Conservation (phyloP, 2,888 invertebrate species). For the Trachelus iudaicus region DNA sequence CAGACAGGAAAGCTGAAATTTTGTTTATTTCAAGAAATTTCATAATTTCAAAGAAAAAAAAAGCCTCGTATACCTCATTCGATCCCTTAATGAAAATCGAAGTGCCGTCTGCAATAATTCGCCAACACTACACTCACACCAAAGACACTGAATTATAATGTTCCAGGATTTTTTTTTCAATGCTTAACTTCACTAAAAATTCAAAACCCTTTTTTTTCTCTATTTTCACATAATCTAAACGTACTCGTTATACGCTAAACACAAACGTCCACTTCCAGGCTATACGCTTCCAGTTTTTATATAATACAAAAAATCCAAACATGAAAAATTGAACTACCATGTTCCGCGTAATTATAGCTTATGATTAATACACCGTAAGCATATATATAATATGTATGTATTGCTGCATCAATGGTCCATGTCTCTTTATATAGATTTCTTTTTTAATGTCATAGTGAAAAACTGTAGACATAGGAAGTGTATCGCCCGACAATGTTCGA, state of each 20-base stretch:
- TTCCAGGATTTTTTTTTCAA: conserved; percentile 1
- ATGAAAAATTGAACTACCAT: conserved; percentile 8
- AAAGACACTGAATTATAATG: conserved; percentile 5
- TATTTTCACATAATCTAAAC: background rate
- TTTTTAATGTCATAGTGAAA: conserved; percentile 9
- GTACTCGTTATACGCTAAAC: background rate
- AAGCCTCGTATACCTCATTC: background rate
- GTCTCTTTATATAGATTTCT: conserved; percentile 9
- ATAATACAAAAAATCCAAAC: conserved; percentile 6
- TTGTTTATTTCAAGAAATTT: background rate
- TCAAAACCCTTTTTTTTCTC: background rate
- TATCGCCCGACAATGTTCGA: conserved; percentile 12
- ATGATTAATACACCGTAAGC: conserved; percentile 8
- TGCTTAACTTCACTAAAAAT: background rate
- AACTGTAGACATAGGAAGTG: conserved; percentile 11
- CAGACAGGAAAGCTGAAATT: background rate
- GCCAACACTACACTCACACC: conserved; percentile 1
- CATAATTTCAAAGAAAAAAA: background rate
- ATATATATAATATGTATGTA: conserved; percentile 13
- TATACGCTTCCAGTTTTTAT: conserved; percentile 6
- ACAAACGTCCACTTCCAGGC: conserved; percentile 5
- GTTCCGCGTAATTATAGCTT: background rate
- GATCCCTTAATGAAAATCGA: background rate
- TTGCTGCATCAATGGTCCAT: conserved; percentile 20
- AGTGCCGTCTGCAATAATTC: conserved; percentile 2